Conservation (phyloP, 2,888 invertebrate species). For the Drosophila stalkeri region DNA sequence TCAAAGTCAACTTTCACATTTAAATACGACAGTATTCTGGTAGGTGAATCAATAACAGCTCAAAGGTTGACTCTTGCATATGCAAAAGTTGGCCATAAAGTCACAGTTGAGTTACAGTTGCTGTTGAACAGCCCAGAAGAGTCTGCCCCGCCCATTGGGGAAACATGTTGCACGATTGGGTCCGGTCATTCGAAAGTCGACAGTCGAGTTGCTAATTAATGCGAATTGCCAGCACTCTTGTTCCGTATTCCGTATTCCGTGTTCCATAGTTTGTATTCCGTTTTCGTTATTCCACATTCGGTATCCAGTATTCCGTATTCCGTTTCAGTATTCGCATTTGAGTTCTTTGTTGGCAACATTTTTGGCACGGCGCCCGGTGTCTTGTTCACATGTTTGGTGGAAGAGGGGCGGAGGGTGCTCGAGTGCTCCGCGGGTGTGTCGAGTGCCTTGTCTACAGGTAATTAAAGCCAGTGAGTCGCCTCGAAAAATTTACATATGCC, state of each 20-base stretch:
- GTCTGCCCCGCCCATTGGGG: neutral
- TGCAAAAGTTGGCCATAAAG: constrained; percentile 24
- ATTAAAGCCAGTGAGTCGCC: constrained; percentile 61
- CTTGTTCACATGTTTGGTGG: constrained; percentile 65
- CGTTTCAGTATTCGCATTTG: constrained; percentile 16
- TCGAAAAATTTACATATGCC: constrained; percentile 69
- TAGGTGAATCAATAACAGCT: constrained; percentile 56
- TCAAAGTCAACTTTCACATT: constrained; percentile 64
- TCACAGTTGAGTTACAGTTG: constrained; percentile 16
- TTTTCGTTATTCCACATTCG: neutral
- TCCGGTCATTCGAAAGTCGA: constrained; percentile 17
- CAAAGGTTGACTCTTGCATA: constrained; percentile 47
- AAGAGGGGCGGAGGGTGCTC: neutral
- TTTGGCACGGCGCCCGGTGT: constrained; percentile 67
- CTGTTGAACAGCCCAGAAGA: constrained; percentile 10
- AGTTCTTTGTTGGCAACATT: constrained; percentile 31
- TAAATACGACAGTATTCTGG: constrained; percentile 23
- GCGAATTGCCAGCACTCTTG: constrained; percentile 30
- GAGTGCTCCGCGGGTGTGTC: neutral
- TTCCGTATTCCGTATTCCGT: neutral
- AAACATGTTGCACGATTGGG: constrained; percentile 37
- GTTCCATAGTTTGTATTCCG: constrained; percentile 16
- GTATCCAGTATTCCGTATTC: constrained; percentile 20
- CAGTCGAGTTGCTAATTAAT: constrained; percentile 61
- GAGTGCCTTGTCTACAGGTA: constrained; percentile 72